phyloP scores from a whole-genome alignment of 2,888 invertebrate genomes.

The Microctonus brassicae region DNA sequence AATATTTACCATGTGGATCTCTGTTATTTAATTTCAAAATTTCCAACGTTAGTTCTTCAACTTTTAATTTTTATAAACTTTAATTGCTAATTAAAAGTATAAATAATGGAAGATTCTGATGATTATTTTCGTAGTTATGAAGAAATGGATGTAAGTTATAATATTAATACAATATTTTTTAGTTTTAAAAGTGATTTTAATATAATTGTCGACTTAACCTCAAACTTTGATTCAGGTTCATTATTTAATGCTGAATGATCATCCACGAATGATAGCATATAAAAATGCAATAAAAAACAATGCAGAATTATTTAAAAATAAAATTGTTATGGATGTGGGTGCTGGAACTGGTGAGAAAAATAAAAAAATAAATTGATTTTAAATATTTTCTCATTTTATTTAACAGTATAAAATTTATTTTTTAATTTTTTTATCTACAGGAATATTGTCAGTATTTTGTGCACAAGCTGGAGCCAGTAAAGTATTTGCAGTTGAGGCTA shows the following conservation, averaged over 20 bases:
- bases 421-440: constrained; percentile 55
- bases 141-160: constrained; percentile 79
- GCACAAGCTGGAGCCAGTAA: constrained; percentile 90
- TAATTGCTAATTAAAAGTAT: neutral
- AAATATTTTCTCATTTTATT: neutral
- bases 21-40: too few species aligned
- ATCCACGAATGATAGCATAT: constrained; percentile 83
- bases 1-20: neutral
- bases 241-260: constrained; percentile 84
- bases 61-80: too few species aligned
- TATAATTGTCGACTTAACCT: neutral
- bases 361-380: too few species aligned
- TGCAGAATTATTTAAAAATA: constrained; percentile 78
- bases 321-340: constrained; percentile 88
- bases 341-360: constrained; percentile 78
- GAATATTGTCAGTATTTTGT: constrained; percentile 91
- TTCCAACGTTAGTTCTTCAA: too few species aligned
- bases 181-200: too few species aligned
- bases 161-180: too few species aligned
- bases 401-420: neutral
- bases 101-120: constrained; percentile 44
- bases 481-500: constrained; percentile 89
- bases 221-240: constrained; percentile 86
- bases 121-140: constrained; percentile 82
- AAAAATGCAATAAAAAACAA: constrained; percentile 82